These are phyloP conservation scores for Nemapogon koenigi DNA, from an alignment of 2,888 invertebrate species.

Conservation along the genomic window DNA sequence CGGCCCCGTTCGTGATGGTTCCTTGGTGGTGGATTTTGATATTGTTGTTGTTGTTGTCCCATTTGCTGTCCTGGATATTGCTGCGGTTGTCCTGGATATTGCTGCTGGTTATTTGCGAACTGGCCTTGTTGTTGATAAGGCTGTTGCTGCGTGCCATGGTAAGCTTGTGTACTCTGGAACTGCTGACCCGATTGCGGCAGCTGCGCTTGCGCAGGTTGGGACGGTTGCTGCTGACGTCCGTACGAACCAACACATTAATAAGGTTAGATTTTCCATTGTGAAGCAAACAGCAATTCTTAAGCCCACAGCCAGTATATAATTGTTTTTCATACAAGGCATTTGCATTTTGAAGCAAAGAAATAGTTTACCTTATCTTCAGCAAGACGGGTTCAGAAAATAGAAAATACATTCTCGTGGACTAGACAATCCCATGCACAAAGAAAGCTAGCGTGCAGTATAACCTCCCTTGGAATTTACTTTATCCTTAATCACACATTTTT, in stretches of 20 bases:
- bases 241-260: slow-evolving; percentile 66
- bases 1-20: slow-evolving; percentile 61
- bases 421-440: slow-evolving; percentile 62
- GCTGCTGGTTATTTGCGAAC: slow-evolving; percentile 55
- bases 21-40: slow-evolving; percentile 55
- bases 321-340: slow-evolving; percentile 10
- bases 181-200: slow-evolving; percentile 58
- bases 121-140: slow-evolving; percentile 57
- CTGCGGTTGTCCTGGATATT: slow-evolving; percentile 42
- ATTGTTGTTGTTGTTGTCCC: slow-evolving; percentile 31
- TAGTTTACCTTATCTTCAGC: slow-evolving; percentile 48
- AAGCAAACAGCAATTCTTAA: slow-evolving; percentile 57
- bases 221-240: slow-evolving; percentile 66
- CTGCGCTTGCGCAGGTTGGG: slow-evolving; percentile 61
- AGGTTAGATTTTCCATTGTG: slow-evolving; percentile 64
- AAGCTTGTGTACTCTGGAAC: slow-evolving; percentile 60
- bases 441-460: slow-evolving; percentile 64
- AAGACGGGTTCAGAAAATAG: slow-evolving; percentile 27
- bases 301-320: slow-evolving; percentile 42
- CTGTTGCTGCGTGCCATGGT: slow-evolving; percentile 65
- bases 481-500: no score
- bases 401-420: slow-evolving; percentile 55
- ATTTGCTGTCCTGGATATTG: slow-evolving; percentile 26
- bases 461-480: no score
- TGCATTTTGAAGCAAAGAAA: slow-evolving; percentile 51